Evolutionary conservation across 2,797 vertebrate species (phyloP).

Genomic region (Tragopan temminckii): DNA sequence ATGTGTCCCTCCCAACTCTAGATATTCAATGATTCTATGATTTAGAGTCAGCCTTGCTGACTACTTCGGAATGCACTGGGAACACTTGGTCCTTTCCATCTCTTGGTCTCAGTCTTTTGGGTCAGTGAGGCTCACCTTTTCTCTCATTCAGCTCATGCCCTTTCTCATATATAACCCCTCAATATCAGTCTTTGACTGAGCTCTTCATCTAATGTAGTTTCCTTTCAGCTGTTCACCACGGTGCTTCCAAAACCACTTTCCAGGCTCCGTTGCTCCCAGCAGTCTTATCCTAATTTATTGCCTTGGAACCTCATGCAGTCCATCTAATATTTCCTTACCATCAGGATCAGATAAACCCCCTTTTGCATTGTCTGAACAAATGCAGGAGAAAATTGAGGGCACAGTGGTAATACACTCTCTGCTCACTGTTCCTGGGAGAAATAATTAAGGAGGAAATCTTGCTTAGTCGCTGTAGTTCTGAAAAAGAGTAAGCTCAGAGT

Average conservation of each 20-base stretch:
- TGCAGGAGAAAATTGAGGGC: conserved; percentile 34
- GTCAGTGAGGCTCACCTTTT: background rate
- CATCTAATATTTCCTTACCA: background rate
- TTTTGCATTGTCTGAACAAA: conserved; percentile 3
- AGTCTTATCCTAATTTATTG: conserved; percentile 19
- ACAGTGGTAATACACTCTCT: background rate
- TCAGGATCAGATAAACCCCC: background rate
- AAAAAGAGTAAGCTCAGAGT: background rate
- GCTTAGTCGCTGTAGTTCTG: background rate
- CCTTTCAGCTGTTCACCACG: background rate
- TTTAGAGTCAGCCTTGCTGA: background rate
- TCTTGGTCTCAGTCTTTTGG: background rate
- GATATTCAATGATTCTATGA: no score
- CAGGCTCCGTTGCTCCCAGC: background rate
- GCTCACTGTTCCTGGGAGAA: conserved; percentile 19
- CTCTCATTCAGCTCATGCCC: background rate
- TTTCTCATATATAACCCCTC: background rate
- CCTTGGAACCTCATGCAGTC: background rate
- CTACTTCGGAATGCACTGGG: background rate
- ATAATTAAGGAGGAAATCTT: conserved; percentile 48
- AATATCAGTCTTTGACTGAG: background rate
- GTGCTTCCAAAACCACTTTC: background rate
- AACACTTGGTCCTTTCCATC: background rate
- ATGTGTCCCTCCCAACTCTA: no score
- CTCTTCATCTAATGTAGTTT: background rate